Base-by-base conservation (phyloP, 2,888 invertebrate genomes). In the Scelioninae gen. 1 region DNA sequence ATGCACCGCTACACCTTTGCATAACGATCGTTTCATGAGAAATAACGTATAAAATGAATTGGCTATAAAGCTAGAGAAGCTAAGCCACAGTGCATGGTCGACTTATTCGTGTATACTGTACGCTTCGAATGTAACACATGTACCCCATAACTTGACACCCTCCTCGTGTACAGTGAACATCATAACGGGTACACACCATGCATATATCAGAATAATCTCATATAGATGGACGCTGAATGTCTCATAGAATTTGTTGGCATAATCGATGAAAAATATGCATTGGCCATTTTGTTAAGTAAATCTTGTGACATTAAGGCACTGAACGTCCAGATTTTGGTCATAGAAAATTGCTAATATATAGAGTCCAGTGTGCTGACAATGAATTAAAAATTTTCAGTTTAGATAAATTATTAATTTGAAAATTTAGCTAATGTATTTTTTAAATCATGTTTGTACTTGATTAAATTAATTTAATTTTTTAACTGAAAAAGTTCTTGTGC, bases 1-100 rank as follows among this genome's bases (percentile, higher is more conserved):
- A 84, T 84, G 75, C 81, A 68, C 72, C 69, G 65, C 60, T 75
- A 83, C 80, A 79, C 78, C 82, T 78, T 76, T 83, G 65, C 81
- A 78, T 87, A 88, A 88, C 88, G 88, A 87, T 82, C 86, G 80
- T 89, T 90, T 89, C 88, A 88, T 88, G 89, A 86, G 88, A 88
- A 90, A 89, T 90, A 90, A 89, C 88, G 87, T 89, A 89, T 91
- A 89, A 91, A 91, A 91, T 89, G 89, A 91, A 91, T 91, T 90
- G 90, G 87, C 89, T 88, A 89, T 91, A 91, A 91, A 91, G 87
- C 83, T 84, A 86, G 85, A 86, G 85, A 87, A 89, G 87, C 87
- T 85, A 85, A 81, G 76, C 72, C 82, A 78, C 77, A 76, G 84
- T 84, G 78, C 72, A 72, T 62, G 77, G 69, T 83, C 84, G 82